Evolutionary conservation across 2,797 vertebrate species (phyloP), one percentile per base, ranked within the genome.

Genomic region (Sebastes alutus): DNA sequence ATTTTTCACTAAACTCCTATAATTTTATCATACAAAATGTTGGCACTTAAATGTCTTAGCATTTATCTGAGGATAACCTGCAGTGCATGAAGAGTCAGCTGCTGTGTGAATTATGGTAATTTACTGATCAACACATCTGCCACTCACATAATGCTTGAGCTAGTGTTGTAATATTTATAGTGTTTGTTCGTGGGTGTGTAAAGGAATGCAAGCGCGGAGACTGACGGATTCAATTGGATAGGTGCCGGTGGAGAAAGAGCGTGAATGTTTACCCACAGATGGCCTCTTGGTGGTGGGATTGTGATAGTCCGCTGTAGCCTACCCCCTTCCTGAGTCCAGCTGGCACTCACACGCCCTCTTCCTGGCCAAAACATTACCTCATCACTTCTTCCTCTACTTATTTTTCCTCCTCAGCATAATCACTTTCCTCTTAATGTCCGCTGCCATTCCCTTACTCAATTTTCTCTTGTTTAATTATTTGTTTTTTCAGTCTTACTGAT

Each of bases 231-330:
- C 20, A 69, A 75, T 75, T 78, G 81, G 80, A 80, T 52, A 79
- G 60, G 52, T 62, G 74, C 22, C 58, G 32, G 68, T 69, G 33
- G 70, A 80, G 67, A 54, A 33, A 18, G 65, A 55, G 84, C 32
- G 71, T 49, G 18, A 49, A 73, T 87, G 76, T 88, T 87, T 87
- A 83, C 77, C 86, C 80, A 92, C 95, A 96, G 95, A 96, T 95
- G 95, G 94, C 86, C 68, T 90, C 94, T 89, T 94, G 61, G 91
- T 73, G 77, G 93, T 91, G 87, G 86, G 86, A 87, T 38, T 71
- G 81, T 82, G 84, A 82, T 80, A 33, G 77, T 88, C 84, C 64
- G 35, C 84, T 69, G 77, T 73, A 30, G 14, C 13, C 78, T 83
- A 77, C 62, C 86, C 74, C 29, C 82, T 76, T 69, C 77, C 85